Conservation (phyloP, 2,797 vertebrate species). For the Xyrichtys novacula region DNA sequence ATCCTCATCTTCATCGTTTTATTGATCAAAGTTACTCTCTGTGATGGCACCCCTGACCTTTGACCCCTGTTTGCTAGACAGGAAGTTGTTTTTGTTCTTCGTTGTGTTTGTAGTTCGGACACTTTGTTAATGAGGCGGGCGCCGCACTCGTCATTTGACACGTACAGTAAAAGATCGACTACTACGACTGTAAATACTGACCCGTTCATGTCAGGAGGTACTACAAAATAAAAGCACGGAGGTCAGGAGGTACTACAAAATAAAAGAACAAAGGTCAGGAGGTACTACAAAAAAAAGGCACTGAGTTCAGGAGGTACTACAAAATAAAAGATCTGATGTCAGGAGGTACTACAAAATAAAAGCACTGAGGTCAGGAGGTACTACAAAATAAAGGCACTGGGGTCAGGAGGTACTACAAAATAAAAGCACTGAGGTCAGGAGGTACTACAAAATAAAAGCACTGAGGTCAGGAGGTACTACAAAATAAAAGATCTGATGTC, state of each 20-base stretch:
- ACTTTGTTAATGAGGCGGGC: neutral
- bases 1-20: rapidly evolving
- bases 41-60: neutral
- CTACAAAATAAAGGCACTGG: conserved; percentile 76
- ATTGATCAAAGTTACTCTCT: neutral
- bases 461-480: too few relatives aligned
- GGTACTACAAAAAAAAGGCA: too few relatives aligned
- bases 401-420: too few relatives aligned
- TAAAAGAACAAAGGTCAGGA: conserved; percentile 62
- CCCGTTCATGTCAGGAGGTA: too few relatives aligned
- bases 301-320: too few relatives aligned
- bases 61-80: conserved; percentile 3
- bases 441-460: too few relatives aligned
- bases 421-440: too few relatives aligned
- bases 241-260: too few relatives aligned
- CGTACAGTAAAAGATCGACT: neutral
- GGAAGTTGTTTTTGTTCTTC: neutral
- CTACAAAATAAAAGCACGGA: too few relatives aligned
- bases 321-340: conserved; percentile 68
- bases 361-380: too few relatives aligned
- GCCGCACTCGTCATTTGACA: neutral
- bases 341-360: too few relatives aligned
- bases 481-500: too few relatives aligned
- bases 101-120: neutral
- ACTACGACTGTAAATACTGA: conserved; percentile 12